Evolutionary conservation across 2,888 invertebrate genomes (phyloP).

Genomic region (Smittia sp.): DNA sequence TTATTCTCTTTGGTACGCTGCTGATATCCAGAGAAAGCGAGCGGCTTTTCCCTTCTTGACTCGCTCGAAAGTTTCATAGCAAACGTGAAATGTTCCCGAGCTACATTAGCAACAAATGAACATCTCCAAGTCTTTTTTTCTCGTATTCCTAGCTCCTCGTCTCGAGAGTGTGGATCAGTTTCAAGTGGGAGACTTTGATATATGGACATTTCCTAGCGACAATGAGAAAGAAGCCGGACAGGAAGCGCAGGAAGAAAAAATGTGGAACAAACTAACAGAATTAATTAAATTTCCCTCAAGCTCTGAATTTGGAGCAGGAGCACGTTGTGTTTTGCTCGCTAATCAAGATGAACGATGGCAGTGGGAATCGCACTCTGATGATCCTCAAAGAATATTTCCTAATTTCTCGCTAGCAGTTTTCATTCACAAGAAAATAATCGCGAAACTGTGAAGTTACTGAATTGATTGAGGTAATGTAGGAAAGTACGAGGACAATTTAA

Average conservation of each 20-base stretch:
- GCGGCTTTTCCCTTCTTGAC: background rate
- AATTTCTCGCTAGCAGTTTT: too few species aligned
- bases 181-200: constrained; percentile 7
- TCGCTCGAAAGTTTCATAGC: too few species aligned
- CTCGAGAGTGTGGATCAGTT: background rate
- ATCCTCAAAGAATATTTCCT: background rate
- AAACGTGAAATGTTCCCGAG: too few species aligned
- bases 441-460: too few species aligned
- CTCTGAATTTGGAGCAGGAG: background rate
- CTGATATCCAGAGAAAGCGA: too few species aligned
- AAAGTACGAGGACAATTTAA: too few species aligned
- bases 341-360: background rate
- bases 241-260: background rate
- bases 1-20: background rate
- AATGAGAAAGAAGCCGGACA: background rate
- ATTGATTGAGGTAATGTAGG: too few species aligned
- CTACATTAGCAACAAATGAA: background rate
- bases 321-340: background rate
- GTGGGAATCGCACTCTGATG: background rate
- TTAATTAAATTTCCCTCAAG: constrained; percentile 22
- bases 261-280: constrained; percentile 11
- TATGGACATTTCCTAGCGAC: background rate
- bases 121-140: background rate
- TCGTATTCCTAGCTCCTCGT: background rate
- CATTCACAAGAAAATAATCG: too few species aligned